A percentile compares a stretch with the other conserved stretches of the same genome.
These are phyloP conservation scores for Dermatemys mawii DNA, from an alignment of 2,113 vertebrate genomes.

Conservation along the genomic window DNA sequence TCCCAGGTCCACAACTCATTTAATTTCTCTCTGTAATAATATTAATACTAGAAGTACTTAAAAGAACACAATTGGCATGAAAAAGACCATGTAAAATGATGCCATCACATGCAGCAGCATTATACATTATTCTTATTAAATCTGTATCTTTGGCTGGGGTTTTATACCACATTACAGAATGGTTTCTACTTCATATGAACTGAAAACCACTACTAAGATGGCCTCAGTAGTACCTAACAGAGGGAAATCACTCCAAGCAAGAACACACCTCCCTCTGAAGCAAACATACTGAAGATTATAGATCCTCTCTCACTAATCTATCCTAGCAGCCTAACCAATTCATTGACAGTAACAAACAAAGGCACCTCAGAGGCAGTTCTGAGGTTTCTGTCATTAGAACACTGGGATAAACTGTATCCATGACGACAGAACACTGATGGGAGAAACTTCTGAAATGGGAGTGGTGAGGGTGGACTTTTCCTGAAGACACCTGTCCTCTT, in stretches of 20 bases:
- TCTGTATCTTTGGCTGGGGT: not conserved
- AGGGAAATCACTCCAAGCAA: not conserved
- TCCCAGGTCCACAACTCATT: rapidly evolving
- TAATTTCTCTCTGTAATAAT: not conserved
- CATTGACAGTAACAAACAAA: slow-evolving; percentile 12
- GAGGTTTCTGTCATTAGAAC: slow-evolving; percentile 50
- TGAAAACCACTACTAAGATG: not conserved
- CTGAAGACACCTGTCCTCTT: not conserved
- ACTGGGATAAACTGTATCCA: slow-evolving; percentile 31
- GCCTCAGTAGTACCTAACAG: not conserved
- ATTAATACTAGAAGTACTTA: not conserved
- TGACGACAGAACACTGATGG: slow-evolving; percentile 41
- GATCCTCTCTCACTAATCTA: slow-evolving; percentile 23
- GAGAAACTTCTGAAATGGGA: not conserved
- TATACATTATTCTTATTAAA: not conserved
- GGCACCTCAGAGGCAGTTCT: slow-evolving; percentile 26
- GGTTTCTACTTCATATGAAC: not conserved
- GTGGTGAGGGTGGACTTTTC: not conserved
- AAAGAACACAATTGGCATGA: rapidly evolving
- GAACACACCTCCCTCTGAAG: slow-evolving; percentile 13
- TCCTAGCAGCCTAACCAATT: slow-evolving; percentile 37
- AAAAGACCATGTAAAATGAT: rapidly evolving
- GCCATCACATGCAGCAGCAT: rapidly evolving
- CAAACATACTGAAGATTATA: not conserved
- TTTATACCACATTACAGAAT: not conserved